Base-by-base conservation (phyloP, 2,888 invertebrate species). In the Hemicrepidius hirtus region DNA sequence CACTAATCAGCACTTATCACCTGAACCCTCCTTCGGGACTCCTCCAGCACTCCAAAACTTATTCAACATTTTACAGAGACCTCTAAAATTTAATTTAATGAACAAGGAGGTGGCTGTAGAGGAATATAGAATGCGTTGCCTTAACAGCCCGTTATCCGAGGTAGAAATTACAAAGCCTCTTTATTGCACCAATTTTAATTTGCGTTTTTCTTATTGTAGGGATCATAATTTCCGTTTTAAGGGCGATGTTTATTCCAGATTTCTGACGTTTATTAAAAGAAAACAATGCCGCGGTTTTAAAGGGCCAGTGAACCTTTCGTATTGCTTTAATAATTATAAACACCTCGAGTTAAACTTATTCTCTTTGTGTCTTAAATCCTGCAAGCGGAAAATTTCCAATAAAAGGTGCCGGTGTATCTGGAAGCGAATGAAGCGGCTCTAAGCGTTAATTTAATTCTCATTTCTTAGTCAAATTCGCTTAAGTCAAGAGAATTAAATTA, bases 1-100 rank as follows among this genome's bases (percentile, higher is more conserved):
- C 79, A 80, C 79, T 81, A 80, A 80, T 80, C 80, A 80, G 80
- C 80, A 81, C 80, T 81, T 80, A 81, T 80, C 80, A 81, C 80
- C 80, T 80, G 79, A 80, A 80, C 78, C 79, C 78, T 80, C 78
- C 78, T 71, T 73, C 44, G 79, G 76, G 80, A 78, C 74, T 71
- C 50, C 68, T 66, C 37, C 46, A 57, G 44, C 40, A 49, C 63
- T 64, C 46, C 32, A 49, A 40, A 66, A 71, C 57, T 57, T 63
- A 70, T 64, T 69, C 49, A 41, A 44, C 44, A 66, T 66, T 59
- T 69, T 62, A 41, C 40, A 57, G 64, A 32, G 59, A 68, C 63
- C 32, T 49, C 49, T 50, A 64, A 69, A 63, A 63, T 73, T 60
- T 44, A 60, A 60, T 60, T 60, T 60, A 37, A 57, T 57, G 57